Conservation (phyloP, 1,140 invertebrate genomes). For the Hylaeus anthracinus region DNA sequence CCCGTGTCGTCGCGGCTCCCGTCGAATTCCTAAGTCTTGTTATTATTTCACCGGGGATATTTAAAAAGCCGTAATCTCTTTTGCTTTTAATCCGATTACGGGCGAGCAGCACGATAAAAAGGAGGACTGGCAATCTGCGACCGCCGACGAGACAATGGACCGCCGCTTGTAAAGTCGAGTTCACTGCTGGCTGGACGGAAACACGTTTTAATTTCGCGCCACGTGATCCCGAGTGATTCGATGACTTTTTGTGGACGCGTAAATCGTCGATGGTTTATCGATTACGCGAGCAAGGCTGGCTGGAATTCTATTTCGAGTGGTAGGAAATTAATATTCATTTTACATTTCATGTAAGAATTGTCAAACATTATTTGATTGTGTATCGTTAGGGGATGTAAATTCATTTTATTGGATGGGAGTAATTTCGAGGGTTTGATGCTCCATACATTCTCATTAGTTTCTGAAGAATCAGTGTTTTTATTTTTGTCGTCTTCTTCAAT, state of each 20-base stretch:
- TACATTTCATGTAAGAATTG: too few species aligned
- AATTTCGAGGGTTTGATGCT: too few species aligned
- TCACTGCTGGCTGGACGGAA: constrained; percentile 22
- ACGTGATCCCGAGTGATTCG: not conserved
- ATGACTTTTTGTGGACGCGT: not conserved
- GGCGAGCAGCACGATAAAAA: constrained; percentile 40
- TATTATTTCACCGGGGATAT: constrained; percentile 51
- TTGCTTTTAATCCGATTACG: constrained; percentile 45
- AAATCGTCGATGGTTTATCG: too few species aligned
- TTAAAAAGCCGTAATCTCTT: constrained; percentile 50
- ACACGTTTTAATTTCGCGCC: not conserved
- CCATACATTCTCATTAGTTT: too few species aligned
- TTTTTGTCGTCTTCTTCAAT: too few species aligned
- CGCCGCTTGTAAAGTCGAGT: constrained; percentile 26
- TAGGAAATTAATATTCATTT: too few species aligned
- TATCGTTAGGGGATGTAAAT: too few species aligned
- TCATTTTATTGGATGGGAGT: too few species aligned
- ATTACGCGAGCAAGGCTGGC: too few species aligned
- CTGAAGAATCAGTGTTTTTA: too few species aligned
- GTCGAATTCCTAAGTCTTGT: constrained; percentile 38
- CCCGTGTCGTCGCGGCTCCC: not conserved
- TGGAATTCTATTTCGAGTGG: too few species aligned
- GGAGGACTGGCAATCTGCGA: constrained; percentile 44
- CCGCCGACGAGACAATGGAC: constrained; percentile 41
- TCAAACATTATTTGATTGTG: too few species aligned